Conservation (phyloP, 1,140 invertebrate species). For the Drosophila azteca region DNA sequence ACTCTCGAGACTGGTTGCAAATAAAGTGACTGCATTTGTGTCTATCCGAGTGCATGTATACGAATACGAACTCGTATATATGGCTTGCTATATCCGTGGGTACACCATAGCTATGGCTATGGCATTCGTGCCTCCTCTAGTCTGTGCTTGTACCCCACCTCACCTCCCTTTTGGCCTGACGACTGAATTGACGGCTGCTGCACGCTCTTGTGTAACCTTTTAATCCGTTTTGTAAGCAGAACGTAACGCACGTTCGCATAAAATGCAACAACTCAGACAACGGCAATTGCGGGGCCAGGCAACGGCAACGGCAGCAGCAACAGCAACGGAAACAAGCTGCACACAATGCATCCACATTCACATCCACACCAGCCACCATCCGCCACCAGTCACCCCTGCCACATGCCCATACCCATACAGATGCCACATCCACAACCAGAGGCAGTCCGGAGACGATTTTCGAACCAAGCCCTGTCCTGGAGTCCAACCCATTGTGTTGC, state of each 20-base stretch:
- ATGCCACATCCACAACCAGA: conserved; percentile 16
- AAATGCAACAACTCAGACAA: conserved; percentile 44
- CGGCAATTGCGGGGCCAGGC: conserved; percentile 33
- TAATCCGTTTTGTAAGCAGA: conserved; percentile 83
- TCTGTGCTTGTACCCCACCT: too few relatives aligned
- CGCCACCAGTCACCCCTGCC: too few relatives aligned
- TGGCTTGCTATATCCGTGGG: conserved; percentile 20
- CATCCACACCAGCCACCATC: background rate
- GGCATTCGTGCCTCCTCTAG: conserved; percentile 41
- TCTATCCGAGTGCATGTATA: conserved; percentile 40
- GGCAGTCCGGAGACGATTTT: conserved; percentile 62
- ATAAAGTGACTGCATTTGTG: conserved; percentile 71
- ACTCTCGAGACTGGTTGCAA: conserved; percentile 50
- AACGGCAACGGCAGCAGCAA: conserved; percentile 26
- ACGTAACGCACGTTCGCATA: conserved; percentile 77
- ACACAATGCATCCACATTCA: conserved; percentile 66
- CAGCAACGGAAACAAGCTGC: conserved; percentile 64
- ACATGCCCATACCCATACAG: conserved; percentile 2
- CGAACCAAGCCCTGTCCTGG: conserved; percentile 48
- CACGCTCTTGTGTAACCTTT: conserved; percentile 81
- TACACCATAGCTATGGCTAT: conserved; percentile 36
- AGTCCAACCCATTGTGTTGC: conserved; percentile 33
- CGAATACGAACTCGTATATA: background rate
- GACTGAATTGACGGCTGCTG: conserved; percentile 53
- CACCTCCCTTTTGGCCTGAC: conserved; percentile 13